Percentiles rank a stretch among this genome's conserved stretches.
Evolutionary conservation across 2,797 vertebrate genomes (phyloP).

Genomic region (Acrossocheilus wenchowensis): DNA sequence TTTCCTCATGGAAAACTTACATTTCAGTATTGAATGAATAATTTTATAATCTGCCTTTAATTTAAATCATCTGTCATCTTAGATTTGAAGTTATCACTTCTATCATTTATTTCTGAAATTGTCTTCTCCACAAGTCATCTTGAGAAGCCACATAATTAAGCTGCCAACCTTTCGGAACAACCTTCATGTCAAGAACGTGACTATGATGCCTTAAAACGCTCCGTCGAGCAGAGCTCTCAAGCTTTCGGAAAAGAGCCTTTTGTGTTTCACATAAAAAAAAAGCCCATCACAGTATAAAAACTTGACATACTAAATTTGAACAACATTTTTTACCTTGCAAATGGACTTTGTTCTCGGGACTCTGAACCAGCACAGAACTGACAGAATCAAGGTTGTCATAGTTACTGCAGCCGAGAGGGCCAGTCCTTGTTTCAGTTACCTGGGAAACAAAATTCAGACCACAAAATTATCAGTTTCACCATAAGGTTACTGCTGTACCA

Average conservation of each 20-base stretch:
- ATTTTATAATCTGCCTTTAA: not conserved
- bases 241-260: not conserved
- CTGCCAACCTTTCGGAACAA: not conserved
- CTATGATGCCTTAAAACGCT: not conserved
- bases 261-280: conserved; percentile 3
- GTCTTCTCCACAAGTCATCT: not conserved
- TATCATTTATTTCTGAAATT: not conserved
- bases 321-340: conserved; percentile 89
- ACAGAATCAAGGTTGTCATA: conserved; percentile 99
- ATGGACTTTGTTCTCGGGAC: conserved; percentile 97
- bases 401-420: conserved; percentile 99
- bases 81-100: not conserved
- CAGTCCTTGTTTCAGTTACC: conserved; percentile 97
- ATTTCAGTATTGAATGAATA: not conserved
- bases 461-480: conserved; percentile 40
- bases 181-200: not conserved
- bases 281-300: not conserved
- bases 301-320: conserved; percentile 18
- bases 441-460: conserved; percentile 75
- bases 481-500: not conserved
- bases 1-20: not conserved
- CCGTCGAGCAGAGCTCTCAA: not conserved
- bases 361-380: conserved; percentile 98
- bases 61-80: not conserved
- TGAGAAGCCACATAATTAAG: not conserved